Evolutionary conservation across 2,888 invertebrate genomes (phyloP).

Genomic region (Morinoia aosen): DNA sequence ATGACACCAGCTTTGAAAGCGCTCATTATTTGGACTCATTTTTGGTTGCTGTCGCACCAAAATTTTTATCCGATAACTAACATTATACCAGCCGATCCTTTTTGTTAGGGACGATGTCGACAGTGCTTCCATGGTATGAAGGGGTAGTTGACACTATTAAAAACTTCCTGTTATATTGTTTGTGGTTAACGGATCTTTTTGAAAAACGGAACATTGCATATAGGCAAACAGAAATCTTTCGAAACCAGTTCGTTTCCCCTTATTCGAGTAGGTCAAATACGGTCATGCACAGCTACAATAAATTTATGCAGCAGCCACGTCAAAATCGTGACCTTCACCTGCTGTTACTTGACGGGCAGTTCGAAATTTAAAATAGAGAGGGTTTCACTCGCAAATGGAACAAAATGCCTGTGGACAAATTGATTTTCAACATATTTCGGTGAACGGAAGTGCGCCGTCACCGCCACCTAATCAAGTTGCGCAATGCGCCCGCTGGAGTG

Average conservation of each 20-base stretch:
- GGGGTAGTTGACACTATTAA: no score
- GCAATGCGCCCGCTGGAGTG: not conserved
- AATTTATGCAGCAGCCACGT: not conserved
- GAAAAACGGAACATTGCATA: no score
- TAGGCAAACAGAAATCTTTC: no score
- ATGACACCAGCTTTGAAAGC: no score
- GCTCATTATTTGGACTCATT: not conserved
- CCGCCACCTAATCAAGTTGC: not conserved
- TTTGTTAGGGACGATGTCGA: no score
- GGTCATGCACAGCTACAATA: not conserved
- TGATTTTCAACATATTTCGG: not conserved
- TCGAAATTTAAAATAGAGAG: not conserved
- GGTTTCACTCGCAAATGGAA: not conserved
- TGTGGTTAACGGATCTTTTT: no score
- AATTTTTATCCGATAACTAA: no score
- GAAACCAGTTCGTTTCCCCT: not conserved
- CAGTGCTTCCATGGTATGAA: no score
- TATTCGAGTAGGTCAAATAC: not conserved
- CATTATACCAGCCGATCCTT: no score
- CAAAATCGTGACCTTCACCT: not conserved
- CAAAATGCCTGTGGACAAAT: not conserved
- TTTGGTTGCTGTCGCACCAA: not conserved
- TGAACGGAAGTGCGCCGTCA: not conserved
- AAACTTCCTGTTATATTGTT: no score
- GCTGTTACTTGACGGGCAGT: not conserved